These are phyloP conservation scores for Zaprionus capensis DNA, from an alignment of 1,140 invertebrate genomes.

Conservation along the genomic window DNA sequence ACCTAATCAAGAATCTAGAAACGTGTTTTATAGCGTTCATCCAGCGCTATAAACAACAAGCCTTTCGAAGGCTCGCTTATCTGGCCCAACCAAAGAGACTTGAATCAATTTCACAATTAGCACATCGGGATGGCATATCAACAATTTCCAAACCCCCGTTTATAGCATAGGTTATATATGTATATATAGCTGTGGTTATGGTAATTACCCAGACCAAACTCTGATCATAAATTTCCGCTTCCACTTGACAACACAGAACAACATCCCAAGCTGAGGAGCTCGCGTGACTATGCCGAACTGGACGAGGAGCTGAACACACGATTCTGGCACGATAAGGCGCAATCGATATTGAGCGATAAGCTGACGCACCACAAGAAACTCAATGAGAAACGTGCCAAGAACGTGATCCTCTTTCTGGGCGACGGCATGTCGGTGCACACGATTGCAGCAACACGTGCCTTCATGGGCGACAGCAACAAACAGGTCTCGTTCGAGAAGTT, in stretches of 20 bases:
- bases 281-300: constrained; percentile 61
- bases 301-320: constrained; percentile 65
- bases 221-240: constrained; percentile 1
- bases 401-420: constrained; percentile 91
- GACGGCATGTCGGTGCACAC: constrained; percentile 93
- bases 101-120: neutral
- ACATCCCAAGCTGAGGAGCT: constrained; percentile 52
- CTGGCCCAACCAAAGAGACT: neutral
- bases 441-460: constrained; percentile 88
- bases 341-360: constrained; percentile 72
- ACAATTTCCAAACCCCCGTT: neutral
- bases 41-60: neutral
- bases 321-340: constrained; percentile 73
- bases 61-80: neutral
- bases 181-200: neutral
- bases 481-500: constrained; percentile 90
- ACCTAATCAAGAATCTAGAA: neutral
- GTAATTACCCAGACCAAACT: constrained; percentile 1
- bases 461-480: constrained; percentile 88
- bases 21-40: neutral
- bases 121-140: neutral
- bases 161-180: neutral
- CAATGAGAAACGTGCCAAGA: constrained; percentile 86
- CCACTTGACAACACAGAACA: constrained; percentile 40
- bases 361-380: constrained; percentile 76